Base-by-base conservation (phyloP, 30 jellyfish, hydroid and myxozoan genomes). In the Hydractinia symbiolongicarpus region DNA sequence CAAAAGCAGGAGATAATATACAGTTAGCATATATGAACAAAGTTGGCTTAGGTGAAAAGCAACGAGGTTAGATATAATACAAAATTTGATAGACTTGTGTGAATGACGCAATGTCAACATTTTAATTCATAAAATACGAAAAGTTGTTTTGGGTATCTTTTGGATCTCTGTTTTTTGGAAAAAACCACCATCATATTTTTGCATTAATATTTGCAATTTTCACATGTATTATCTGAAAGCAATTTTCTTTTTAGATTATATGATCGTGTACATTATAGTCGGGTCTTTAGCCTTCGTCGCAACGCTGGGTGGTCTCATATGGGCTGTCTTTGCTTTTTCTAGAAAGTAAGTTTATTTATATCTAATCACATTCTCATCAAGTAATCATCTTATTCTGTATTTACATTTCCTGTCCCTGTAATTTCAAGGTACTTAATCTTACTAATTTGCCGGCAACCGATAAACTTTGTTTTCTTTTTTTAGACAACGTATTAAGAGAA, bases 1-100 rank as follows among this genome's bases (percentile, higher is more conserved):
- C 96, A 0, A 75, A 77, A 58, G 85, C 87, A 16, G 96, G 96
- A 5, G 96, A 91, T 54, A 83, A 88, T 5, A 95, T 91, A 13
- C 89, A 93, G 16, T 84, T 91, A 50, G 98, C 98, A 4, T 91
- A 91, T 75, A 91, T 91, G 96, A 91, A 91, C 77, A 86, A 87
- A 86, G 88, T 88, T 67, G 95, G 88, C 49, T 81, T 79, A 40
- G 98, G 95, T 5, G 98, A 91, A 50, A 88, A 91, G 40, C 95
- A 91, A 61, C 77, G 98, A 91, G 98, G 98, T 91, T 11, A 11
- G 69, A 16, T 58, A 11, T 58, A 13, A 11, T 58, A 58, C 19
- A 11, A 58, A 16, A 0, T 58, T 58, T 58, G 19, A 58, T 30
- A 30, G 44, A 30, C 44, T 30, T 30, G 44, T 30, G 44, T 30